A percentile compares a stretch with the other conserved stretches of the same genome.
Evolutionary conservation across 1,140 invertebrate genomes (phyloP).

Genomic region (Mylabris phalerata): DNA sequence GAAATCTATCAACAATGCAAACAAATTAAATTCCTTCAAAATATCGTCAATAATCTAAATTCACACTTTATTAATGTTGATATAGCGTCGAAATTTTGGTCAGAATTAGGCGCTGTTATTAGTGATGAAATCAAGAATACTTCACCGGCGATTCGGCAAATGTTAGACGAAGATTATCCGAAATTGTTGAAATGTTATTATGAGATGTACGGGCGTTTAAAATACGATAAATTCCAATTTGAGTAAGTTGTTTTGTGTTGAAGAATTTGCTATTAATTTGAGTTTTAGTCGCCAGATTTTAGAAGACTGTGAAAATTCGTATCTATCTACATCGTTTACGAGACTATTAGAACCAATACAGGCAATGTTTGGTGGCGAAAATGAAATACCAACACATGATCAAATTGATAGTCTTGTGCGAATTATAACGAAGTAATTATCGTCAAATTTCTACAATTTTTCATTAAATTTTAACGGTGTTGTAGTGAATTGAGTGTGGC

Average conservation of each 20-base stretch:
- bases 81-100: constrained; percentile 49
- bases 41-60: constrained; percentile 47
- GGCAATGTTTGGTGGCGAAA: constrained; percentile 64
- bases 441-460: neutral
- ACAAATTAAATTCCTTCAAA: constrained; percentile 55
- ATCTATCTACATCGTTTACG: constrained; percentile 76
- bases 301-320: constrained; percentile 79
- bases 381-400: constrained; percentile 52
- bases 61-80: constrained; percentile 46
- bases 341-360: constrained; percentile 79
- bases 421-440: constrained; percentile 54
- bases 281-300: constrained; percentile 44
- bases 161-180: constrained; percentile 83
- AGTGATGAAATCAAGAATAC: constrained; percentile 48
- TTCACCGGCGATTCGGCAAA: constrained; percentile 72
- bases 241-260: constrained; percentile 37
- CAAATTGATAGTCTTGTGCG: constrained; percentile 64
- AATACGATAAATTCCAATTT: constrained; percentile 48
- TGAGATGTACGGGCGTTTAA: constrained; percentile 47
- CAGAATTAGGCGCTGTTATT: constrained; percentile 44
- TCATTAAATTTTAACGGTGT: constrained; percentile 22
- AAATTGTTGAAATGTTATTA: constrained; percentile 65
- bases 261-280: neutral
- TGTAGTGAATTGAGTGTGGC: constrained; percentile 70
- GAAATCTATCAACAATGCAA: constrained; percentile 61